Evolutionary conservation across 2,113 vertebrate genomes (phyloP), one percentile per base, ranked within the genome.

Genomic region (Gymnarchus niloticus): DNA sequence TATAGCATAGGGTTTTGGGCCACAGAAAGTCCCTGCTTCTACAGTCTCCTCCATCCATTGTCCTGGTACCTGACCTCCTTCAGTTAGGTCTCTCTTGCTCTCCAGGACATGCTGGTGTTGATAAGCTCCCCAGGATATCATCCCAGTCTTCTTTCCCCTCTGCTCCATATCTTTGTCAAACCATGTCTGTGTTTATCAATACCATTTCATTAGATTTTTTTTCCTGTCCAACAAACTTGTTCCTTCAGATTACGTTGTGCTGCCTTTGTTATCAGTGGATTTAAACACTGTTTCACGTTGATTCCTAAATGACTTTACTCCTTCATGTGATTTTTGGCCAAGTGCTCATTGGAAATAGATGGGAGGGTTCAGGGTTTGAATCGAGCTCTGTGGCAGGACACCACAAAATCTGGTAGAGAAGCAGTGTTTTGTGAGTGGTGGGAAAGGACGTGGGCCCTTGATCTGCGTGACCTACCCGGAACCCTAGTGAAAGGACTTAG

Each of bases 111-210:
- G 51, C 14, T 54, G 49, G 25, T 54, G n/a, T 81, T 46, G 14
- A 81, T 28, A 33, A 21, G 80, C 17, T 33, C 80, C 37, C 37
- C 12, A 37, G 80, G 28, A 54, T 54, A 28, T 82, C n/a, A 14
- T 81, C 80, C 28, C 17, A 37, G 14, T 8, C 49, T 56, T 37
- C 54, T 33, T 54, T 56, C 54, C 12, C 80, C 28, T 82, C 21
- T 19, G 9, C 41, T 78, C 76, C 37, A 25, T 82, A 81, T 81
- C 48, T 82, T 28, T 82, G 80, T 48, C 46, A 52, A 54, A 54
- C 49, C 78, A 49, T 28, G 51, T 49, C 80, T 82, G 51, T 52
- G 28, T 82, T 82, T 82, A 82, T 82, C 80, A 82, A 33, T 51
- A 82, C 12, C 25, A 19, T 51, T 82, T 82, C 23, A 82, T 82